Evolutionary conservation across 2,797 vertebrate species (phyloP).

Genomic region (Enteromius paludinosus): DNA sequence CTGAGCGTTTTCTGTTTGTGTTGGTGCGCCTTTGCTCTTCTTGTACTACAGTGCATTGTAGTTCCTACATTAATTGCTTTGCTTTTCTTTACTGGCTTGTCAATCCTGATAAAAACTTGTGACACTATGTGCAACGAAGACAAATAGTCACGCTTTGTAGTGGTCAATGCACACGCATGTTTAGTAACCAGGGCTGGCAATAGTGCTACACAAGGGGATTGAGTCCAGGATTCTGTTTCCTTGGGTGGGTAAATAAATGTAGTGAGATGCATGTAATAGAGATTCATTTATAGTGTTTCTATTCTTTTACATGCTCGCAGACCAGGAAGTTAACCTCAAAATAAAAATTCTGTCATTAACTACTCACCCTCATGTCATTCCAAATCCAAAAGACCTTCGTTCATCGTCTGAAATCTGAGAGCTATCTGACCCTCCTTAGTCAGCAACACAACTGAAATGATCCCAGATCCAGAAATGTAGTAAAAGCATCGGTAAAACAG

Average conservation of each 20-base stretch:
- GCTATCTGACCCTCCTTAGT: too few relatives aligned
- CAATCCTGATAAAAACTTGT: neutral
- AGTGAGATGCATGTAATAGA: neutral
- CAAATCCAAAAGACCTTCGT: too few relatives aligned
- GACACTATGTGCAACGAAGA: neutral
- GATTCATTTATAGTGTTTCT: neutral
- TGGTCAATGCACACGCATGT: neutral
- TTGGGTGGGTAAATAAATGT: neutral
- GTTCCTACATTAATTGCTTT: neutral
- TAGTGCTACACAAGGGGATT: neutral
- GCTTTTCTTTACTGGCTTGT: conserved; percentile 10
- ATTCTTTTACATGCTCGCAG: neutral
- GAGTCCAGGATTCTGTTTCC: neutral
- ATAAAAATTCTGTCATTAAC: too few relatives aligned
- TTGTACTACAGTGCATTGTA: neutral
- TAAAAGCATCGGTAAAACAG: too few relatives aligned
- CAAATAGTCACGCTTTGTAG: neutral
- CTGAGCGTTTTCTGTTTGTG: conserved; percentile 29
- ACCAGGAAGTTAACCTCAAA: too few relatives aligned
- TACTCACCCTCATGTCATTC: too few relatives aligned
- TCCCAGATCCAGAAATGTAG: too few relatives aligned
- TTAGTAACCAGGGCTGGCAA: neutral
- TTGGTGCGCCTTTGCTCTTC: conserved; percentile 20
- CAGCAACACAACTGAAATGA: too few relatives aligned
- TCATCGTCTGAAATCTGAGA: too few relatives aligned